These are phyloP conservation scores for Drosophila novamexicana DNA, from an alignment of 1,140 invertebrate genomes.

Conservation along the genomic window DNA sequence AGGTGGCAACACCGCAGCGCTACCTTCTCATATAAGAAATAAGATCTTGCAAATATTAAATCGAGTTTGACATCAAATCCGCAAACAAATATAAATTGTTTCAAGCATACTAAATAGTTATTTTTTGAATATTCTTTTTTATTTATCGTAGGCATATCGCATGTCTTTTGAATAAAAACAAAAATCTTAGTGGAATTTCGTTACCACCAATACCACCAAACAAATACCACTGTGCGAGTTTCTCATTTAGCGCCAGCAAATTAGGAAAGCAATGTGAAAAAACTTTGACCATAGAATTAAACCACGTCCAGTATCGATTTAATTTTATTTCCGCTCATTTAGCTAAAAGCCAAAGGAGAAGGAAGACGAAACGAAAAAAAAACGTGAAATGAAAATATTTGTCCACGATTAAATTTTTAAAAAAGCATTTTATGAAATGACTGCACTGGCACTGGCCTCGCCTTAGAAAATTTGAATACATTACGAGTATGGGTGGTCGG, in stretches of 20 bases:
- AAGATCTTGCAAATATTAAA: too few relatives aligned
- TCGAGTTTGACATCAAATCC: too few relatives aligned
- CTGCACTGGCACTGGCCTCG: conserved; percentile 79
- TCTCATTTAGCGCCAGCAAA: conserved; percentile 49
- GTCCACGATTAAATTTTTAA: conserved; percentile 79
- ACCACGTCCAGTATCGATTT: conserved; percentile 77
- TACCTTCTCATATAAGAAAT: too few relatives aligned
- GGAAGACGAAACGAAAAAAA: conserved; percentile 25
- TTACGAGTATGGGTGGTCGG: conserved; percentile 44
- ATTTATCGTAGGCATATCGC: too few relatives aligned
- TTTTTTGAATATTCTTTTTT: too few relatives aligned
- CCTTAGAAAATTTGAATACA: conserved; percentile 83
- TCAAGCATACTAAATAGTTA: too few relatives aligned
- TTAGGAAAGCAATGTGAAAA: conserved; percentile 38
- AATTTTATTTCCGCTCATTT: conserved; percentile 84
- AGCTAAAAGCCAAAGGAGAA: conserved; percentile 72
- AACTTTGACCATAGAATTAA: conserved; percentile 71
- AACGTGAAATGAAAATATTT: conserved; percentile 79
- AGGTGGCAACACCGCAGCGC: too few relatives aligned
- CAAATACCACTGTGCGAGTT: conserved; percentile 37
- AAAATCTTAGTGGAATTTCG: not conserved
- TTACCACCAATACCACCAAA: conserved; percentile 17
- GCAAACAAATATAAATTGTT: too few relatives aligned
- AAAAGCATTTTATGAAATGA: conserved; percentile 81
- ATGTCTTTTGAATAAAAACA: not conserved